phyloP scores from a whole-genome alignment of 2,113 vertebrate species.

The Peromyscus leucopus region DNA sequence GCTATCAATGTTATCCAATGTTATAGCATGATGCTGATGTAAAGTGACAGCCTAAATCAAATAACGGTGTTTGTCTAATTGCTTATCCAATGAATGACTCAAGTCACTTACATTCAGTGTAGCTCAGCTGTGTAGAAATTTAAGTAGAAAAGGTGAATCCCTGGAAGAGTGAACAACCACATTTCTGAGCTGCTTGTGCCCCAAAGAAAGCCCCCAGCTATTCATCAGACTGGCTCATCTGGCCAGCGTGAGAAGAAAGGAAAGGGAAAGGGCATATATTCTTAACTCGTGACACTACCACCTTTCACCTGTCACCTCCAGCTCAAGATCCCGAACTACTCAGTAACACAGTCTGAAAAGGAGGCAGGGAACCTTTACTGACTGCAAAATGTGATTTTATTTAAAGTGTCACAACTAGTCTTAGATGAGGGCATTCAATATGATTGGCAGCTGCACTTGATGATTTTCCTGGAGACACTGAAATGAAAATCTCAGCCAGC shows the following conservation, averaged over 20 bases:
- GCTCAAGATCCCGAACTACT: conserved; percentile 64
- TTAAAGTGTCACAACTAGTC: conserved; percentile 22
- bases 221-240: conserved; percentile 44
- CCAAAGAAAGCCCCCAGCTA: neutral
- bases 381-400: conserved; percentile 54
- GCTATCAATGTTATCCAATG: conserved; percentile 59
- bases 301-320: conserved; percentile 62
- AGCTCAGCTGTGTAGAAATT: conserved; percentile 2
- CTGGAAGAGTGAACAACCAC: conserved; percentile 49
- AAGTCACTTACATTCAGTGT: conserved; percentile 49
- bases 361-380: conserved; percentile 37
- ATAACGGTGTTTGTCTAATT: conserved; percentile 69
- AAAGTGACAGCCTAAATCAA: conserved; percentile 74
- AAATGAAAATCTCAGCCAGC: conserved; percentile 10
- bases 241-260: conserved; percentile 59
- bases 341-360: conserved; percentile 47
- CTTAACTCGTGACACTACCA: conserved; percentile 33
- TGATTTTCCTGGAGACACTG: neutral
- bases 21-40: conserved; percentile 49
- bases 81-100: conserved; percentile 73
- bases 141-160: conserved; percentile 62
- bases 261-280: conserved; percentile 64
- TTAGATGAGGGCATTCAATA: neutral
- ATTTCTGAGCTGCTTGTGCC: conserved; percentile 6
- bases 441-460: neutral